These are phyloP conservation scores for Oreochromis niloticus DNA, from an alignment of 2,113 vertebrate genomes.

Conservation along the genomic window DNA sequence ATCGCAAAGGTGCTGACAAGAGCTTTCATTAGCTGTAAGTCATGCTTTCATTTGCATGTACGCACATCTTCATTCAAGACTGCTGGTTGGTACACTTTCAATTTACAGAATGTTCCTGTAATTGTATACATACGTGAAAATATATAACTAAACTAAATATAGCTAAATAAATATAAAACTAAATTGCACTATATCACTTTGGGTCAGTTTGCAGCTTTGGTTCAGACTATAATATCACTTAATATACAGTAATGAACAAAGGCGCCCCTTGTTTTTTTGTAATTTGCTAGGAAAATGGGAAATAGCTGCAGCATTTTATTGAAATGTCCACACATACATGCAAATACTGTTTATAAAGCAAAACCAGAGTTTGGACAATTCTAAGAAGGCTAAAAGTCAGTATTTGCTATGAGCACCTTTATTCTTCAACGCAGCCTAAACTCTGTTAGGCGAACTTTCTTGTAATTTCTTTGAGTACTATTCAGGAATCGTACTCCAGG, in stretches of 20 bases:
- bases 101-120: not conserved
- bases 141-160: not conserved
- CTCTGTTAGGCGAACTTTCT: rapidly evolving
- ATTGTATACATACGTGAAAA: not conserved
- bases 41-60: conserved; percentile 21
- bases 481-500: not conserved
- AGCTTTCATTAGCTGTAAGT: conserved; percentile 63
- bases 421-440: not conserved
- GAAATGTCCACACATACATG: not conserved
- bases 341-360: not conserved
- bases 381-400: not conserved
- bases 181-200: not conserved
- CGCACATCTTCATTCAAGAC: conserved; percentile 12
- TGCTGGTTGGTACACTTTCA: not conserved
- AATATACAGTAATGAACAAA: not conserved
- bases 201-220: not conserved
- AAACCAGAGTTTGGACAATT: not conserved
- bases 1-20: conserved; percentile 63
- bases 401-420: not conserved
- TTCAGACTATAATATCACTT: rapidly evolving
- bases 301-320: not conserved
- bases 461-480: not conserved
- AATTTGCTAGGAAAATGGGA: not conserved
- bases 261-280: not conserved
- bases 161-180: not conserved